Evolutionary conservation across 2,888 invertebrate genomes (phyloP).

Genomic region (Liposcelis brunnea): DNA sequence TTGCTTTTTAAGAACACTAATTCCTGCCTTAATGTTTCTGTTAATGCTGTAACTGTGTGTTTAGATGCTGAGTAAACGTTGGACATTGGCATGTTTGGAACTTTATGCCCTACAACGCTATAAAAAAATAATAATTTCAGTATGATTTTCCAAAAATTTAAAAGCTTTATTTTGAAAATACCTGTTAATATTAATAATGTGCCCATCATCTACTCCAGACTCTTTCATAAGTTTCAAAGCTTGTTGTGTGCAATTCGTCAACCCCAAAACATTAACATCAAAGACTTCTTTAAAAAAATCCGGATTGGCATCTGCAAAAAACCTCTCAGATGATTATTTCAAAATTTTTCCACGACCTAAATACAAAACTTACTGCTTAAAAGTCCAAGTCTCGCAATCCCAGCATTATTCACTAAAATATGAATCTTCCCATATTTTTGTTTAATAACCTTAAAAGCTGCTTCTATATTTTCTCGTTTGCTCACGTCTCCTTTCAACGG

Average conservation of each 20-base stretch:
- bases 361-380: constrained; percentile 18
- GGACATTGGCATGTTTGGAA: constrained; percentile 8
- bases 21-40: constrained; percentile 25
- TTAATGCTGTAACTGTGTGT: constrained; percentile 23
- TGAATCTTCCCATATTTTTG: constrained; percentile 23
- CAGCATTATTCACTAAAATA: constrained; percentile 26
- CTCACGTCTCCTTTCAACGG: constrained; percentile 23
- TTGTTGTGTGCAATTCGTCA: constrained; percentile 20
- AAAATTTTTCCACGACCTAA: too few species aligned
- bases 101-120: constrained; percentile 23
- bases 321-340: too few species aligned
- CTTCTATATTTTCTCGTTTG: constrained; percentile 22
- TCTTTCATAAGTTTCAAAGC: constrained; percentile 20
- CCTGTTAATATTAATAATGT: constrained; percentile 5
- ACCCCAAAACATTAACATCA: constrained; percentile 21
- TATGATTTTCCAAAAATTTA: too few species aligned
- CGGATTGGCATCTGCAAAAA: constrained; percentile 19
- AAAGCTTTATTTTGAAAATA: not conserved
- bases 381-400: constrained; percentile 16
- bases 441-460: constrained; percentile 22
- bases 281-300: constrained; percentile 13
- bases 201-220: constrained; percentile 16
- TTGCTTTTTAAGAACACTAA: constrained; percentile 17
- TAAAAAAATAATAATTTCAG: not conserved
- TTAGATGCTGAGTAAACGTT: constrained; percentile 24